phyloP scores from a whole-genome alignment of 2,113 vertebrate genomes.

The Dinomys branickii region DNA sequence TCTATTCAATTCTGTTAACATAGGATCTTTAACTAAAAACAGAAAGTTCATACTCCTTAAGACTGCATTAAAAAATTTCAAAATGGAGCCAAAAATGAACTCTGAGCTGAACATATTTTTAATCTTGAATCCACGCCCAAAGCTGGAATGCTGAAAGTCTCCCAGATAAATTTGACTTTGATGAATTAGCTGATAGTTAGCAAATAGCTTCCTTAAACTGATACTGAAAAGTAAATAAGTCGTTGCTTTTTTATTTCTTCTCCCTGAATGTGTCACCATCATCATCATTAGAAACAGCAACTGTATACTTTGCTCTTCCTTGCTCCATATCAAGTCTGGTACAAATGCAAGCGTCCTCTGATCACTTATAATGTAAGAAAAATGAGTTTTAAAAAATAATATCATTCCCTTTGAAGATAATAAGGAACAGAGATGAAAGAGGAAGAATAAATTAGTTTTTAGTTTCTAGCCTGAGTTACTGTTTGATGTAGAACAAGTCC shows the following conservation, averaged over 20 bases:
- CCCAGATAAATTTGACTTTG: not conserved
- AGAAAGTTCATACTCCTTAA: not conserved
- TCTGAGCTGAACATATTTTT: not conserved
- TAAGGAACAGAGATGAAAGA: not conserved
- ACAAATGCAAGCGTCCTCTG: not conserved
- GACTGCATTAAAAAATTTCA: not conserved
- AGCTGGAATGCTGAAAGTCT: not conserved
- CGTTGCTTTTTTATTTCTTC: not conserved
- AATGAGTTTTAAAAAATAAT: not conserved
- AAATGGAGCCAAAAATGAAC: constrained; percentile 1
- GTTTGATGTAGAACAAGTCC: not conserved
- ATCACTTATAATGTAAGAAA: not conserved
- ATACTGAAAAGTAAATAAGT: not conserved
- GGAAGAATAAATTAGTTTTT: not conserved
- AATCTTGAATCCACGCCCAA: constrained; percentile 11
- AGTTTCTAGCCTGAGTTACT: not conserved
- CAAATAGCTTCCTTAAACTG: not conserved
- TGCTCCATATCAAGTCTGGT: not conserved
- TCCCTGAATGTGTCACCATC: not conserved
- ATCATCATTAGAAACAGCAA: not conserved
- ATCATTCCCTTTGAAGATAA: not conserved
- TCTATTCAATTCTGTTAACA: not conserved
- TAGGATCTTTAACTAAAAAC: not conserved
- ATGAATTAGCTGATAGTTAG: not conserved
- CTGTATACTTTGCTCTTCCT: constrained; percentile 25